phyloP scores from a whole-genome alignment of 92 coral and sea anemone species.

The Ricordea florida region DNA sequence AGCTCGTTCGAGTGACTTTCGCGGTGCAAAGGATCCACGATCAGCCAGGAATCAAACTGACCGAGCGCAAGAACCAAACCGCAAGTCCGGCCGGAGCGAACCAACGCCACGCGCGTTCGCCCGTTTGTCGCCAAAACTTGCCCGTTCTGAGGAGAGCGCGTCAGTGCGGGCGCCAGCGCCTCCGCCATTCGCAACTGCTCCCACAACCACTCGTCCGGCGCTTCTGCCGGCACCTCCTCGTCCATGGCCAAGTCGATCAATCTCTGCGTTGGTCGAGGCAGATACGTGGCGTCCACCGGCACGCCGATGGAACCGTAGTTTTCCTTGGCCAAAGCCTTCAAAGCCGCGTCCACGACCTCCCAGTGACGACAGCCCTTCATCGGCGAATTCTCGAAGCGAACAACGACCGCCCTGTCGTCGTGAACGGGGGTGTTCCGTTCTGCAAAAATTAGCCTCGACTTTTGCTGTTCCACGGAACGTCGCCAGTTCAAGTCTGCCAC shows the following conservation, averaged over 20 bases:
- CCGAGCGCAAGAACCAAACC: background rate
- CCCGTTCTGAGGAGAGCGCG: background rate
- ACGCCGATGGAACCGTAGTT: background rate
- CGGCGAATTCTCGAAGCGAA: background rate
- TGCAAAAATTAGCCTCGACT: background rate
- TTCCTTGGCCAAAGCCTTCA: background rate
- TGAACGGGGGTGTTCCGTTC: background rate
- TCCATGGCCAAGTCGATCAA: background rate
- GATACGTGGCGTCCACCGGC: background rate
- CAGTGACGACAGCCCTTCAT: background rate
- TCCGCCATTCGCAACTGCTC: background rate
- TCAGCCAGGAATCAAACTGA: background rate
- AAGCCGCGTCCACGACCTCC: background rate
- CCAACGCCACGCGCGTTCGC: background rate
- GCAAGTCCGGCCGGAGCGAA: background rate
- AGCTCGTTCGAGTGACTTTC: no score
- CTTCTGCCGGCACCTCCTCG: background rate
- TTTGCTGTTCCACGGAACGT: background rate
- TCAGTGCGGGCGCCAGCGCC: background rate
- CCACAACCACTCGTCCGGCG: background rate
- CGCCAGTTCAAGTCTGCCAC: background rate
- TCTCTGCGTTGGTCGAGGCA: background rate
- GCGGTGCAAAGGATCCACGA: background rate
- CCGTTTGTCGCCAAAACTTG: background rate
- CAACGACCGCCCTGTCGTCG: background rate